Evolutionary conservation across 1,140 invertebrate species (phyloP), one percentile per base, ranked within the genome.

Genomic region (Cataglyphis hispanica): DNA sequence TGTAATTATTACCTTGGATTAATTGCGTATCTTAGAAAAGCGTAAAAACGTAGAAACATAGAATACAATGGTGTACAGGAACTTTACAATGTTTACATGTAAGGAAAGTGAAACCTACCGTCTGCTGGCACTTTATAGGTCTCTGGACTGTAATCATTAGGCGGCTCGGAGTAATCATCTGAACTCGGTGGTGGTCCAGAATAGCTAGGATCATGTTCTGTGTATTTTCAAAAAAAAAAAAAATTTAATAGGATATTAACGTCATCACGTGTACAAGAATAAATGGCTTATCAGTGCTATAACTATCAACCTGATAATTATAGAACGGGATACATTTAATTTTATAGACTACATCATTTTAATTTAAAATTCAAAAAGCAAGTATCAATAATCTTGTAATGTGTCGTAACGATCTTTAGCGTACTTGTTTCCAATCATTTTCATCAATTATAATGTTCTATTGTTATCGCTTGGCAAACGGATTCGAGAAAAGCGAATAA

Each of bases 191-290:
- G 90, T 78, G 89, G 84, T 50, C 86, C 90, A 11, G 91, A 87
- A 66, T 94, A 94, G 25, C 27, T 43, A 43, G 53, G 66, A 70
- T 91, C 88, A n/a, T 91, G 86, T 75, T 77, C 91, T 93, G 63
- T 25, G 25, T 43, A 50, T 76, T 87, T 76, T 31, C 27, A 31
- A 1, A 31, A 31, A 31, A 31, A 43, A 43, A 11, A 43, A 37
- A 75, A 60, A 46, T n/a, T 53, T 72, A 43, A 53, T 2, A 11
- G 19, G 19, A 25, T 2, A 31, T 5, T 7, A 16, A 50, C 16
- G 6, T 50, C 0, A 8, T n/a, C 2, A 37, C 6, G 13, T 27
- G 10, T 22, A 13, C 6, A 1, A 53, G 8, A 53, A 34, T n/a
- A 78, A 50, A 46, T 19, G 64, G 34, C 25, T 66, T 31, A 46